phyloP scores from a whole-genome alignment of 2,797 vertebrate species.

The Coregonus sp. region DNA sequence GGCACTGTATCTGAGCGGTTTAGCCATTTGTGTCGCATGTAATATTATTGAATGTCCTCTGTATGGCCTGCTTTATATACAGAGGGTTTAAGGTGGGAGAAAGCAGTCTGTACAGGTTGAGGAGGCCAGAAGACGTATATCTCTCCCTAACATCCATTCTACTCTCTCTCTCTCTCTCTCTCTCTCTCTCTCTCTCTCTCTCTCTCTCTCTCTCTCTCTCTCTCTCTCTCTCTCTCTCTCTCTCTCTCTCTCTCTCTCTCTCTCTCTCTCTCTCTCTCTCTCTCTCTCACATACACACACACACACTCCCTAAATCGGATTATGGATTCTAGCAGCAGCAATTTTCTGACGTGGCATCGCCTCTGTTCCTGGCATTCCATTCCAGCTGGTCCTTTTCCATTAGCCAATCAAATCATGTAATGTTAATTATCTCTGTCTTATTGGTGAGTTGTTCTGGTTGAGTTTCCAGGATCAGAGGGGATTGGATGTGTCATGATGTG shows the following conservation, averaged over 20 bases:
- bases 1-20: conserved; percentile 7
- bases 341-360: conserved; percentile 22
- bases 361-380: conserved; percentile 14
- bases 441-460: conserved; percentile 21
- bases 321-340: conserved; percentile 28
- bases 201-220: too few relatives aligned
- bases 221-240: too few relatives aligned
- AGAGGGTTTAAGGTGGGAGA: conserved; percentile 25
- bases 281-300: too few relatives aligned
- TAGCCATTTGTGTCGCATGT: conserved; percentile 4
- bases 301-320: conserved; percentile 30
- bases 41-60: conserved; percentile 42
- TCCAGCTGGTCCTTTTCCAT: conserved; percentile 27
- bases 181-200: neutral
- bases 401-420: conserved; percentile 35
- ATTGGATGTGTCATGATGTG: conserved; percentile 1
- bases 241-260: too few relatives aligned
- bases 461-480: neutral
- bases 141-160: neutral
- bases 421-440: conserved; percentile 33
- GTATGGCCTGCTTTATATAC: conserved; percentile 27
- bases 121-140: conserved; percentile 20
- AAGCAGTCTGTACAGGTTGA: neutral
- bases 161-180: neutral
- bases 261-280: too few relatives aligned